Percentiles rank a stretch among this genome's conserved stretches.
phyloP scores from a whole-genome alignment of 2,888 invertebrate genomes.

The Poecilus cupreus region DNA sequence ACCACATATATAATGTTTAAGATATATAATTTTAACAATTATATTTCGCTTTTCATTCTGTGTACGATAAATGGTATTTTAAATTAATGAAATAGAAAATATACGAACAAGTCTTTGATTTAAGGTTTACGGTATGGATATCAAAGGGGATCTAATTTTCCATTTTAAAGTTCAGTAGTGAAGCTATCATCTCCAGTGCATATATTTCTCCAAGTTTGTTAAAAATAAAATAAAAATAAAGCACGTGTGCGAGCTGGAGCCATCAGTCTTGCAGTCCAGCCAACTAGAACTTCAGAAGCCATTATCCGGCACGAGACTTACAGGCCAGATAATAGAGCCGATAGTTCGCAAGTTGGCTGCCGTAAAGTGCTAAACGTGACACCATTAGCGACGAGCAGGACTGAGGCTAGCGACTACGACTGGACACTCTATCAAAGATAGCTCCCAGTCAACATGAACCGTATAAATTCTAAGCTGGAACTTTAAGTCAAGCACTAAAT shows the following conservation, averaged over 20 bases:
- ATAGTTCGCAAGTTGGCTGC: conserved; percentile 51
- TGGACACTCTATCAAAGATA: conserved; percentile 41
- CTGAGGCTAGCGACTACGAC: too few relatives aligned
- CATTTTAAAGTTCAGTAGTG: too few relatives aligned
- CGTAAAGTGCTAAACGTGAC: conserved; percentile 54
- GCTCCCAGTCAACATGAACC: conserved; percentile 16
- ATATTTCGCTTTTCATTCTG: too few relatives aligned
- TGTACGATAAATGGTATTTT: too few relatives aligned
- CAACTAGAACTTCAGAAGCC: conserved; percentile 41
- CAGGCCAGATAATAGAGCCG: conserved; percentile 52
- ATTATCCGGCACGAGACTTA: conserved; percentile 32
- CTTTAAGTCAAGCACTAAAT: neutral
- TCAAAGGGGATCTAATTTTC: too few relatives aligned
- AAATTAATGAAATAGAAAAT: too few relatives aligned
- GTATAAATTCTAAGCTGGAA: neutral
- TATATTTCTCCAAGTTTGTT: conserved; percentile 40
- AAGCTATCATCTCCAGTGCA: conserved; percentile 1
- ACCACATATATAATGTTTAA: too few relatives aligned
- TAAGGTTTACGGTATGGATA: too few relatives aligned
- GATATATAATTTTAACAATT: too few relatives aligned
- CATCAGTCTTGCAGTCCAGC: conserved; percentile 41
- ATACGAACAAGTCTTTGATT: too few relatives aligned
- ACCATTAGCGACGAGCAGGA: conserved; percentile 24
- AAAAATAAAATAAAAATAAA: conserved; percentile 29
- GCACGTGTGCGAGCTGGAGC: neutral